Evolutionary conservation across 1,140 invertebrate species (phyloP).

Genomic region (Thaumatotibia leucotreta): DNA sequence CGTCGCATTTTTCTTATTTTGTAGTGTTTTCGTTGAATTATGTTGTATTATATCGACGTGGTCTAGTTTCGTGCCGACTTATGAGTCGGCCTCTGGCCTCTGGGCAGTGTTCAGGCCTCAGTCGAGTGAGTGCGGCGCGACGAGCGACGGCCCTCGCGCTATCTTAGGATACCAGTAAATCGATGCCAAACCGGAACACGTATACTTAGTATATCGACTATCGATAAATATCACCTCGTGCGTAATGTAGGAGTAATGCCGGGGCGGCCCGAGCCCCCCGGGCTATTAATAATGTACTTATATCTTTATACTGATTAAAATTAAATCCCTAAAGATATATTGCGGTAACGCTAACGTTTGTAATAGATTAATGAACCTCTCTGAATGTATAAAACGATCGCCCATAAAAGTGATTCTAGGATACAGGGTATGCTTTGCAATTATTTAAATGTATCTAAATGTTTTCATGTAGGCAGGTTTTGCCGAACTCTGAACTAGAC

Average conservation of each 20-base stretch:
- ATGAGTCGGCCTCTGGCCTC: slow-evolving; percentile 22
- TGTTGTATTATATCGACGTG: slow-evolving; percentile 45
- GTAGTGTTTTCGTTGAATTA: slow-evolving; percentile 42
- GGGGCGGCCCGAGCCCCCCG: slow-evolving; percentile 33
- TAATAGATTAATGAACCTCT: slow-evolving; percentile 69
- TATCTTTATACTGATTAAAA: slow-evolving; percentile 73
- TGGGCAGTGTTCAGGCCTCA: background rate
- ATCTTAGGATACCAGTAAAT: slow-evolving; percentile 62
- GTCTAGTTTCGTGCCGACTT: slow-evolving; percentile 40
- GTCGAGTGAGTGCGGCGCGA: slow-evolving; percentile 11
- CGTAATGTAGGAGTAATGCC: slow-evolving; percentile 61
- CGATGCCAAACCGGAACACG: slow-evolving; percentile 71
- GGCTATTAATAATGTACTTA: slow-evolving; percentile 62
- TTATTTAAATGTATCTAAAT: slow-evolving; percentile 82
- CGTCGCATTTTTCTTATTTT: slow-evolving; percentile 30
- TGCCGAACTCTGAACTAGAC: slow-evolving; percentile 52
- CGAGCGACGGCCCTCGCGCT: slow-evolving; percentile 31
- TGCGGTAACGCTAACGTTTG: slow-evolving; percentile 61
- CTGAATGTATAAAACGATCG: slow-evolving; percentile 75
- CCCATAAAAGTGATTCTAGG: slow-evolving; percentile 82
- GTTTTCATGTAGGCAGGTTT: slow-evolving; percentile 76
- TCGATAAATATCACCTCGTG: slow-evolving; percentile 66
- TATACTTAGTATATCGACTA: slow-evolving; percentile 70
- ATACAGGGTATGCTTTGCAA: slow-evolving; percentile 85
- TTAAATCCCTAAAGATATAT: slow-evolving; percentile 63